Conservation (phyloP, 1,140 invertebrate species). For the Drosophila tristis region DNA sequence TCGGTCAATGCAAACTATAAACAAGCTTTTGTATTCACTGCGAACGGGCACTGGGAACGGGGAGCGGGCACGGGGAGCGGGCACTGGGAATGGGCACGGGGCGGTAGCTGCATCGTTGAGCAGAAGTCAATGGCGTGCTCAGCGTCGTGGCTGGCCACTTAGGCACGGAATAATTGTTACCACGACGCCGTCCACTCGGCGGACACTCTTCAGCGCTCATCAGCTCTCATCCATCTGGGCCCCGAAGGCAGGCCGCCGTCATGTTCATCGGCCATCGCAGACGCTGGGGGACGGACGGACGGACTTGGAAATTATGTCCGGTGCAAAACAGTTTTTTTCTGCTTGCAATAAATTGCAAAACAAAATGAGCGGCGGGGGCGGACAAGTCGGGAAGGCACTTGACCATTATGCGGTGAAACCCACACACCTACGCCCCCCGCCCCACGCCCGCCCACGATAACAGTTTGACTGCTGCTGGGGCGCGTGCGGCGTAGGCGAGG, state of each 20-base stretch:
- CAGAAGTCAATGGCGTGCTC: neutral
- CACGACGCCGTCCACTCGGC: slow-evolving; percentile 7
- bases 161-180: slow-evolving; percentile 39
- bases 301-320: slow-evolving; percentile 42
- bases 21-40: neutral
- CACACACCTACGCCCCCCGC: no score
- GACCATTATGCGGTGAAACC: slow-evolving; percentile 16
- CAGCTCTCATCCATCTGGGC: no score
- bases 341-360: slow-evolving; percentile 48
- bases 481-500: neutral
- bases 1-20: slow-evolving; percentile 4
- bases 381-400: slow-evolving; percentile 9
- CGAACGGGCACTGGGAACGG: no score
- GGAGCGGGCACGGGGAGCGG: no score
- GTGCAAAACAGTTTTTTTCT: slow-evolving; percentile 3
- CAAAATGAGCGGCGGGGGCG: slow-evolving; percentile 43
- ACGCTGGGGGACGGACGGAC: neutral
- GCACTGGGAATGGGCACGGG: no score
- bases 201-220: neutral
- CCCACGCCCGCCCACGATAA: neutral
- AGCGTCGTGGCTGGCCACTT: slow-evolving; percentile 3
- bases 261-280: no score
- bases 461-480: neutral
- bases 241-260: no score
- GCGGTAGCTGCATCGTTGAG: neutral